A percentile compares a stretch with the other conserved stretches of the same genome.
phyloP scores from a whole-genome alignment of 2,113 vertebrate genomes.

The Odontophorus gujanensis region DNA sequence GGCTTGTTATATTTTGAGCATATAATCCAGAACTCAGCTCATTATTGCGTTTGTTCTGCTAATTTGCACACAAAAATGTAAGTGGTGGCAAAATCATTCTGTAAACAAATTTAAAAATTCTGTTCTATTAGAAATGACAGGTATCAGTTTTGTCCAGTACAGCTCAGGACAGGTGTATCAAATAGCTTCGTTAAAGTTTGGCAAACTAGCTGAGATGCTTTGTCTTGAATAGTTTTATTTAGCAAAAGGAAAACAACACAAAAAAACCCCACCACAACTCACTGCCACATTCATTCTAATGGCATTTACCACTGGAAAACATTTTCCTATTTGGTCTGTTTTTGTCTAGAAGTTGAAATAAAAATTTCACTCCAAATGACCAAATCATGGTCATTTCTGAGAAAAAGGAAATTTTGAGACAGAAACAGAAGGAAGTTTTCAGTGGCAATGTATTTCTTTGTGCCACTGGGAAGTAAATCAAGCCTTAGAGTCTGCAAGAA shows the following conservation, averaged over 20 bases:
- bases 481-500: neutral
- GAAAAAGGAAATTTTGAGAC: neutral
- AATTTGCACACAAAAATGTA: neutral
- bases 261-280: too few species aligned
- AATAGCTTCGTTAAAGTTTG: neutral
- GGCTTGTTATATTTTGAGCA: neutral
- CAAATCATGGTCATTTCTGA: neutral
- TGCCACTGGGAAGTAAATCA: neutral
- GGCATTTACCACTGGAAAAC: neutral
- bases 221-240: neutral
- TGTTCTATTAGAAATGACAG: neutral
- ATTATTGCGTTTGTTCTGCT: neutral
- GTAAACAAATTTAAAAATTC: neutral
- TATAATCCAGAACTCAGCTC: neutral
- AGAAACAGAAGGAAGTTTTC: neutral
- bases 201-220: neutral
- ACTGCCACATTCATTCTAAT: neutral
- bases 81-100: neutral
- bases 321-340: neutral
- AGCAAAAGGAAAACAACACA: too few species aligned
- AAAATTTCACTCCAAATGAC: neutral
- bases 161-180: neutral
- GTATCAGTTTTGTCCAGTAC: neutral
- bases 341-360: neutral
- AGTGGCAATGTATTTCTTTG: neutral